Base-by-base conservation (phyloP, 1,140 invertebrate genomes). In the Frieseomelitta varia region DNA sequence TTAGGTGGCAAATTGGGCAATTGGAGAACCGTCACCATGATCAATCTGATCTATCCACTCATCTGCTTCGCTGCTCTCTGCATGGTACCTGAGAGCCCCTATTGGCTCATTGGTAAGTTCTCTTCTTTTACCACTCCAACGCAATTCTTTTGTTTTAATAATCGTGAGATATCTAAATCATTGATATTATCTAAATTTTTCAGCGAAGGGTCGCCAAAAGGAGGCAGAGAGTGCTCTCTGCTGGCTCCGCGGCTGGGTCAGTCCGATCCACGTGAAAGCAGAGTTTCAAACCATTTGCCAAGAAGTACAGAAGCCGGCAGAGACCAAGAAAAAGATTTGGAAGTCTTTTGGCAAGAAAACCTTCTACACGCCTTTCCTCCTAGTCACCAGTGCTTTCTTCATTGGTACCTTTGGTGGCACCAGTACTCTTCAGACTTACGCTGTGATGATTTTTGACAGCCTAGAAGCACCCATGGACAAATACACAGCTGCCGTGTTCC, bases 21-120 rank as follows among this genome's bases (percentile, higher is more conserved):
- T 71, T 97, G 97, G 97, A 94, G 97, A 51, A 96, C 95, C 0
- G 96, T 97, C 4, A 96, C 97, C 0, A 91, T 97, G 0, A 93
- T 97, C 58, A 97, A 97, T 88, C 94, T 97, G 0, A 90, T 93
- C 2, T 96, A 97, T 85, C 97, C 97, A 14, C 92, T 97, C 53
- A 71, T 96, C 0, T 96, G 97, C 10, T 95, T 97, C 24, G 67
- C 96, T 0, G 95, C 96, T 0, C 93, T 98, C 1, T 96, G 95
- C 81, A 95, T 97, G 87, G 96, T 98, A 3, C 97, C 97, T 0
- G 97, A 98, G 92, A 97, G 97, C 85, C 97, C 97, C 6, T 96
- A 97, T 86, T 98, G 97, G 97, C 93, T 97, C 21, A 93, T 94
- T 82, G 93, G 95, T 95, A 92, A 88, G 85, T 81, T 30, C 0